phyloP scores from a whole-genome alignment of 2,888 invertebrate genomes.

The Drosophila gaucha region DNA sequence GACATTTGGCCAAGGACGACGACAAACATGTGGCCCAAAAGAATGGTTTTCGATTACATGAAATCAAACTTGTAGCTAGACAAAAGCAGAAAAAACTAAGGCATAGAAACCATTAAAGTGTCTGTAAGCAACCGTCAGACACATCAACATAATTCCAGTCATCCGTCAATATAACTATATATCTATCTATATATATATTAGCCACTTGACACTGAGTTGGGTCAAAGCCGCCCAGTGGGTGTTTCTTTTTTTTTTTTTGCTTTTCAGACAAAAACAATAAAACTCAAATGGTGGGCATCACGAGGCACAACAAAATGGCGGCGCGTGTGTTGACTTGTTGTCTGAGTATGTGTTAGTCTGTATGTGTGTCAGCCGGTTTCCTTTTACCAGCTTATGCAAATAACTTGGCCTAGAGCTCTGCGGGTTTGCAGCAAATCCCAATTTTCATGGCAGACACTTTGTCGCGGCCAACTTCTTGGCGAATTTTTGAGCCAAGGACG shows the following conservation, averaged over 20 bases:
- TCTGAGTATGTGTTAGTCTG: conserved; percentile 1
- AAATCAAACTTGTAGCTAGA: conserved; percentile 56
- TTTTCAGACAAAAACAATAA: conserved; percentile 55
- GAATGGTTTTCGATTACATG: conserved; percentile 43
- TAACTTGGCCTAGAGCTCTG: conserved; percentile 20
- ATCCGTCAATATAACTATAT: conserved; percentile 21
- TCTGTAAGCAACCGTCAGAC: conserved; percentile 31
- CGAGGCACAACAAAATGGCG: conserved; percentile 53
- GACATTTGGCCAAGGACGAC: conserved; percentile 48
- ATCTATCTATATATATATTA: conserved; percentile 5
- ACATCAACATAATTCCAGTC: conserved; percentile 47
- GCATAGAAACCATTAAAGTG: conserved; percentile 55
- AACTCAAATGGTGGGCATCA: conserved; percentile 35
- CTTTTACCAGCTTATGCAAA: conserved; percentile 41
- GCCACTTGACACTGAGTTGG: conserved; percentile 31
- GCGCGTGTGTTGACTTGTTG: conserved; percentile 43
- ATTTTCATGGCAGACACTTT: conserved; percentile 24
- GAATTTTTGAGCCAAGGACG: not conserved
- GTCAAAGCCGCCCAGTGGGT: conserved; percentile 1
- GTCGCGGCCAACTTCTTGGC: conserved; percentile 24
- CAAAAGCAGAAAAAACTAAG: conserved; percentile 1
- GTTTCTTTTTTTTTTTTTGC: not conserved
- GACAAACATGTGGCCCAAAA: not conserved
- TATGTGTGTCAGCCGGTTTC: conserved; percentile 32
- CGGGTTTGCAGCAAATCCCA: conserved; percentile 8